These are phyloP conservation scores for Drosophila phalerata DNA, from an alignment of 2,888 invertebrate species.

Conservation along the genomic window DNA sequence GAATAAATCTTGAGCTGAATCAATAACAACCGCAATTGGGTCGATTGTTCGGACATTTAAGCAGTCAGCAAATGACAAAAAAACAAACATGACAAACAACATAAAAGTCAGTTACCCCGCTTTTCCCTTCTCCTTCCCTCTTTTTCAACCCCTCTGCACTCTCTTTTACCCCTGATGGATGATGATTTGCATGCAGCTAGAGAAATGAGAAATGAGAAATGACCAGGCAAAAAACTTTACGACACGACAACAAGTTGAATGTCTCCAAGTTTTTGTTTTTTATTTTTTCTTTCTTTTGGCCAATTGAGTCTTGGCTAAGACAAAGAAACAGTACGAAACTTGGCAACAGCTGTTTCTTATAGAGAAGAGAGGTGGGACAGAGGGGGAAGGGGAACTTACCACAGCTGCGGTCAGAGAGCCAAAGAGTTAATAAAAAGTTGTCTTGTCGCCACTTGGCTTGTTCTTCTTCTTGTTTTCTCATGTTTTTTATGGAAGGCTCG, in stretches of 20 bases:
- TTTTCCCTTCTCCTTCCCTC: no score
- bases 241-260: constrained; percentile 70
- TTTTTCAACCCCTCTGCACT: not conserved
- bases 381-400: constrained; percentile 12
- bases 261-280: constrained; percentile 29
- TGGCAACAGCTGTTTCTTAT: constrained; percentile 11
- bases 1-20: constrained; percentile 46
- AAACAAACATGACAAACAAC: constrained; percentile 26
- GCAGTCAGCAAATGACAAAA: constrained; percentile 57
- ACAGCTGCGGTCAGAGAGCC: constrained; percentile 60
- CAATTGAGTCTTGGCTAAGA: constrained; percentile 36
- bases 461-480: constrained; percentile 33
- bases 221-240: constrained; percentile 47
- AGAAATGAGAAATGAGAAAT: constrained; percentile 41
- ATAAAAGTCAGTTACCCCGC: not conserved
- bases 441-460: constrained; percentile 47
- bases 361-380: not conserved
- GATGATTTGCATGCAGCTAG: constrained; percentile 54
- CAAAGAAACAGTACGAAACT: constrained; percentile 29
- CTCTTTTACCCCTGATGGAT: constrained; percentile 14
- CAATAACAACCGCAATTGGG: constrained; percentile 61
- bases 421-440: constrained; percentile 78
- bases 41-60: constrained; percentile 47
- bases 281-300: not conserved
- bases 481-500: constrained; percentile 12